Evolutionary conservation across 2,797 vertebrate genomes (phyloP).

Genomic region (Bradypodion ventrale): DNA sequence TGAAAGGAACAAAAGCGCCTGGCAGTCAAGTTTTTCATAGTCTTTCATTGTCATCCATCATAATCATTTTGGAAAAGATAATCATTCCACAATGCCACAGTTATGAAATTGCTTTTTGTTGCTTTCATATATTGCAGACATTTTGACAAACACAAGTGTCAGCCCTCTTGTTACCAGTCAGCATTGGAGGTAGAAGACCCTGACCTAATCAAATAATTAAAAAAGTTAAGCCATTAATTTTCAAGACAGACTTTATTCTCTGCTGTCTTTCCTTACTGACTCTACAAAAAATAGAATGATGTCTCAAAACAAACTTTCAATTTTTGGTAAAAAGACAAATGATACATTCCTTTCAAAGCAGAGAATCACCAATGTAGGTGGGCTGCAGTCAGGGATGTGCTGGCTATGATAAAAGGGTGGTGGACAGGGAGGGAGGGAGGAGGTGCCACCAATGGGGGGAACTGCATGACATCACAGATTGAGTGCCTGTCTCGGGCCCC

Average conservation of each 20-base stretch:
- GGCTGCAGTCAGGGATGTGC: too few species aligned
- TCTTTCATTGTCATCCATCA: constrained; percentile 13
- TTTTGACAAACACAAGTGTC: not conserved
- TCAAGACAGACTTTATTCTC: not conserved
- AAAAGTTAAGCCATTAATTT: constrained; percentile 17
- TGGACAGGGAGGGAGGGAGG: too few species aligned
- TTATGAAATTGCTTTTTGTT: constrained; percentile 40
- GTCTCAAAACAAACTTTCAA: not conserved
- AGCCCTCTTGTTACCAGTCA: not conserved
- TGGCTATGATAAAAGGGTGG: too few species aligned
- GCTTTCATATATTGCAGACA: constrained; percentile 16
- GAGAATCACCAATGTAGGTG: not conserved
- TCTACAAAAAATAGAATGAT: constrained; percentile 22
- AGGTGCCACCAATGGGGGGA: too few species aligned
- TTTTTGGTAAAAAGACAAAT: constrained; percentile 1
- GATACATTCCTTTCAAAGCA: not conserved
- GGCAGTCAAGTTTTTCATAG: constrained; percentile 9
- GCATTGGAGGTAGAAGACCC: constrained; percentile 12
- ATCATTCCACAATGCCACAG: constrained; percentile 30
- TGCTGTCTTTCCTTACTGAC: not conserved
- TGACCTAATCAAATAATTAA: constrained; percentile 21
- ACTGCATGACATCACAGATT: too few species aligned
- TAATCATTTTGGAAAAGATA: constrained; percentile 32
- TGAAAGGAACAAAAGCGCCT: constrained; percentile 32
- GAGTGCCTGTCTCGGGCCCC: too few species aligned